Percentiles rank a stretch among this genome's conserved stretches.
Evolutionary conservation across 2,797 vertebrate genomes (phyloP).

Genomic region (Darevskia nairensis): DNA sequence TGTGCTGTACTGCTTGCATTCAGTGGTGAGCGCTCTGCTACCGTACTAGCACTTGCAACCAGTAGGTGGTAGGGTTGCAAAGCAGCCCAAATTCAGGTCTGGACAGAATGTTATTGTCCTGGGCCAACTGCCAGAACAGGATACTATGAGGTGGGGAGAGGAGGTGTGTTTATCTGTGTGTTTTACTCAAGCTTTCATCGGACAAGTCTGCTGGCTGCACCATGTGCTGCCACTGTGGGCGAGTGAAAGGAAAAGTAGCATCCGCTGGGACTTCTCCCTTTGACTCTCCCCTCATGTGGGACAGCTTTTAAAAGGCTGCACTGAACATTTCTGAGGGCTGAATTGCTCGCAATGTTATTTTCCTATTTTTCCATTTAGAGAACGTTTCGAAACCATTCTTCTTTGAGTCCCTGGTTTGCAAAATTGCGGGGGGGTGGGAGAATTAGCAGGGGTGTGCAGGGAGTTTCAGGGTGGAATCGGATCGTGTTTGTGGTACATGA

Average conservation of each 20-base stretch:
- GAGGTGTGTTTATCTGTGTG: not conserved
- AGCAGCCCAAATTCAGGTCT: constrained; percentile 6
- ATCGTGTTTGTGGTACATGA: not conserved
- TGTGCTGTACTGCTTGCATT: no score
- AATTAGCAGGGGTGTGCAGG: not conserved
- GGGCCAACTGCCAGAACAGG: not conserved
- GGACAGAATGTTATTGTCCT: not conserved
- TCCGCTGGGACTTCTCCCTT: not conserved
- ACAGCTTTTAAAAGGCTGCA: not conserved
- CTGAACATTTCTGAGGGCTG: not conserved
- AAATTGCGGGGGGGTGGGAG: not conserved
- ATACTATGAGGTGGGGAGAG: not conserved
- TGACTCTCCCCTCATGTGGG: not conserved
- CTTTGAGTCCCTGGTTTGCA: not conserved
- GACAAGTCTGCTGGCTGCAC: not conserved
- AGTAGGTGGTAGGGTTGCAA: constrained; percentile 23
- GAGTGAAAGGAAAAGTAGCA: not conserved
- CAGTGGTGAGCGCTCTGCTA: no score
- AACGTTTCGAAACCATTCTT: not conserved
- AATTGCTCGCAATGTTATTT: not conserved
- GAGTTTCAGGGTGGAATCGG: no score
- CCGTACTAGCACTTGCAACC: not conserved
- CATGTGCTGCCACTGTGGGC: not conserved
- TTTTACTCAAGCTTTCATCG: not conserved
- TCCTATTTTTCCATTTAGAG: not conserved